Percentiles rank a stretch among this genome's conserved stretches.
Conservation (phyloP, 2,113 vertebrate genomes). For the Aspidoscelis tigris region DNA sequence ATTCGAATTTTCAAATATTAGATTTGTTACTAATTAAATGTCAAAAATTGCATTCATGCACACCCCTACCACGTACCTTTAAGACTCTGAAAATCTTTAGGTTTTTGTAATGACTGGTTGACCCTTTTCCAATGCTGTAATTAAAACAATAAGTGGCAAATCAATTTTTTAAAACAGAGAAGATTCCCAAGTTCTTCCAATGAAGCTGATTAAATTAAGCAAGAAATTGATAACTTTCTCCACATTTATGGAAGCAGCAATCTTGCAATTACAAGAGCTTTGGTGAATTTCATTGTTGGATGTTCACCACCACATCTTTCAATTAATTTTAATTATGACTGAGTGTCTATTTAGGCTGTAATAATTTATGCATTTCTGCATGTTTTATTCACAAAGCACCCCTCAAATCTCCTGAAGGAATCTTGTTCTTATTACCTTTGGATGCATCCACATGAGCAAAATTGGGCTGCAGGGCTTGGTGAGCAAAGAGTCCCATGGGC, state of each 20-base stretch:
- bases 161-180: neutral
- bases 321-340: conserved; percentile 47
- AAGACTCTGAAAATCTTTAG: neutral
- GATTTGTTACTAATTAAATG: too few species aligned
- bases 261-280: conserved; percentile 19
- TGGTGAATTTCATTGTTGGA: conserved; percentile 35
- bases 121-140: neutral
- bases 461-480: too few species aligned
- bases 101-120: neutral
- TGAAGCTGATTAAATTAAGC: conserved; percentile 39
- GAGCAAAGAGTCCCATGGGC: too few species aligned
- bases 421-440: conserved; percentile 1
- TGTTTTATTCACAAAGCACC: conserved; percentile 23
- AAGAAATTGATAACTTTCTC: conserved; percentile 32
- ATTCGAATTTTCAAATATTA: too few species aligned
- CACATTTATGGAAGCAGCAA: conserved; percentile 33
- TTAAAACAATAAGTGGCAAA: neutral
- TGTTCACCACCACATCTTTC: conserved; percentile 37
- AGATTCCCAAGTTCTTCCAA: neutral
- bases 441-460: too few species aligned
- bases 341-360: conserved; percentile 24
- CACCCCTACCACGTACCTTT: too few species aligned
- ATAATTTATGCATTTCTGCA: conserved; percentile 20
- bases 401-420: conserved; percentile 11
- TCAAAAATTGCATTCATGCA: too few species aligned